Conservation (phyloP, 1,140 invertebrate genomes). For the Dendrolimus kikuchii region DNA sequence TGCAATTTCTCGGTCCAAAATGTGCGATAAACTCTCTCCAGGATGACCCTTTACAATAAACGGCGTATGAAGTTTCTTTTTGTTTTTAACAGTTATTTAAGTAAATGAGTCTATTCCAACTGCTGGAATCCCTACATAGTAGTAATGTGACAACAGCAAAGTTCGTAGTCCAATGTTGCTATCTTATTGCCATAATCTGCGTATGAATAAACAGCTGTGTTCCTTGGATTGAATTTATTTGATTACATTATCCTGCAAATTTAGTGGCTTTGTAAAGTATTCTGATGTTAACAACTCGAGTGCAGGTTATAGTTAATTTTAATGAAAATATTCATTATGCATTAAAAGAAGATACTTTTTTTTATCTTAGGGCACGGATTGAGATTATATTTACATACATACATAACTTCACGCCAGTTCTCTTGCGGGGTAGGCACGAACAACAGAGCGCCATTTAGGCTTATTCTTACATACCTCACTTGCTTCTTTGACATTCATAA, state of each 20-base stretch:
- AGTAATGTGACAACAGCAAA: conserved; percentile 23
- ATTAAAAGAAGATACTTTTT: too few species aligned
- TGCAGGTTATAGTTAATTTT: conserved; percentile 10
- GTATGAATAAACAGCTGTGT: conserved; percentile 17
- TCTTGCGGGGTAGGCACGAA: too few species aligned
- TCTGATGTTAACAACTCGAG: conserved; percentile 9
- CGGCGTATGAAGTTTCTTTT: too few species aligned
- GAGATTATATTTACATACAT: too few species aligned
- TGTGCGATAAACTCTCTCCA: too few species aligned
- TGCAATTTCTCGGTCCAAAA: too few species aligned
- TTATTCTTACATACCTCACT: too few species aligned
- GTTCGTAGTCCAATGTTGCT: conserved; percentile 3
- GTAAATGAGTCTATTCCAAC: neutral
- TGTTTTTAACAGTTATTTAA: neutral
- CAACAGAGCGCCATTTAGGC: too few species aligned
- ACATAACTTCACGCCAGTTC: too few species aligned
- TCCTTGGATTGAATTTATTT: conserved; percentile 9
- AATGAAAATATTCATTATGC: conserved; percentile 13
- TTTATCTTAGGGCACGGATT: too few species aligned
- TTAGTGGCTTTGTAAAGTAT: conserved; percentile 16
- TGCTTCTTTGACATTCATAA: too few species aligned
- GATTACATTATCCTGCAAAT: conserved; percentile 8
- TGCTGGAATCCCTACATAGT: conserved; percentile 7
- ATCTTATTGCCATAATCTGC: conserved; percentile 22
- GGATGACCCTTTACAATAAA: too few species aligned